Conservation (phyloP, 2,888 invertebrate species). For the Pedicia rivosa region DNA sequence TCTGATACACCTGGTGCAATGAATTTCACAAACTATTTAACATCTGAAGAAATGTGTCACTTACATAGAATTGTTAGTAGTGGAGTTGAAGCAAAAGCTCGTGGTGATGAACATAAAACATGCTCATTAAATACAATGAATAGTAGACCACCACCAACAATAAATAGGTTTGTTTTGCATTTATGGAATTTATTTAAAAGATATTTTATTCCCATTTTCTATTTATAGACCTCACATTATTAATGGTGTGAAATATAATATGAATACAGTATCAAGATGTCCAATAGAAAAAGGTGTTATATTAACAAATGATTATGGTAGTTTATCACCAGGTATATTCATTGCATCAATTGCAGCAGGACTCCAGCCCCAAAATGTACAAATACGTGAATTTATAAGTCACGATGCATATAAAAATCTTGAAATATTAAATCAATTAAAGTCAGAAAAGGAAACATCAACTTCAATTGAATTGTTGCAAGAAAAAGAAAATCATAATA, state of each 20-base stretch:
- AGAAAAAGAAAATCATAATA: not conserved
- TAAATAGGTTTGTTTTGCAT: not conserved
- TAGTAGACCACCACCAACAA: not conserved
- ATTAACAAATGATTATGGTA: constrained; percentile 40
- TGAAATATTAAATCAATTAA: constrained; percentile 13
- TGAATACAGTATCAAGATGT: constrained; percentile 27
- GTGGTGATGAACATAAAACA: constrained; percentile 39
- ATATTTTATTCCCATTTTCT: not conserved
- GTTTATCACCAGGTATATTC: constrained; percentile 40
- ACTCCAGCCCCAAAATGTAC: constrained; percentile 40
- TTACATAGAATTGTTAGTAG: constrained; percentile 42
- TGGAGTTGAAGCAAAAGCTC: constrained; percentile 38
- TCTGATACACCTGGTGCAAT: constrained; percentile 30
- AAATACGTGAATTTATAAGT: constrained; percentile 30
- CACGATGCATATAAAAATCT: constrained; percentile 1
- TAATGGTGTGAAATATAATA: not conserved
- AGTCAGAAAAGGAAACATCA: constrained; percentile 19
- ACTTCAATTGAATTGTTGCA: not conserved
- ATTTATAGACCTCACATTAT: constrained; percentile 17
- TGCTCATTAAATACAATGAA: constrained; percentile 21
- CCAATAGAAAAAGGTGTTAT: constrained; percentile 50
- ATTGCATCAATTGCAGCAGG: constrained; percentile 43
- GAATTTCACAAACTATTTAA: constrained; percentile 23
- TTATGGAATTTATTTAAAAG: not conserved
- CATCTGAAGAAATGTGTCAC: constrained; percentile 33